Evolutionary conservation across 2,113 vertebrate genomes (phyloP).

Genomic region (Melanerpes formicivorus): DNA sequence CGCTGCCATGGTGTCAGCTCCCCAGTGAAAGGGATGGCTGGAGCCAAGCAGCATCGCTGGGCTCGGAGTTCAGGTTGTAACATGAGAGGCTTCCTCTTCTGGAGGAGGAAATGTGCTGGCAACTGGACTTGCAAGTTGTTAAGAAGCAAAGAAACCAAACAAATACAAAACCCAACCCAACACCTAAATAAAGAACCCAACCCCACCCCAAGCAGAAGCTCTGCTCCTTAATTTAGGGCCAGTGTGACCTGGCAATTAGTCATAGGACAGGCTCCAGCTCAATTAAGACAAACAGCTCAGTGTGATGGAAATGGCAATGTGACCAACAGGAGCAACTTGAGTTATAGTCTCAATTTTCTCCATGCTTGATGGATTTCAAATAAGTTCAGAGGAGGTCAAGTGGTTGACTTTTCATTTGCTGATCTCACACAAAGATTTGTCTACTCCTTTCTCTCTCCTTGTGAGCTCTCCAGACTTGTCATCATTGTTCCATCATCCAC

Average conservation of each 20-base stretch:
- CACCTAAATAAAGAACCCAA: not conserved
- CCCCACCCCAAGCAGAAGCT: no score
- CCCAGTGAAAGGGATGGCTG: no score
- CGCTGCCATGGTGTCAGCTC: no score
- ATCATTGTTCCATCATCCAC: not conserved
- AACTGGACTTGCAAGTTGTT: no score
- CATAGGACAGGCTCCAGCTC: constrained; percentile 46
- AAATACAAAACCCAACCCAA: no score
- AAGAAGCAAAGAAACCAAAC: no score
- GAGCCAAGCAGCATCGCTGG: no score
- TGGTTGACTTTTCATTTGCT: constrained; percentile 68
- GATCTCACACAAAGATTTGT: constrained; percentile 62
- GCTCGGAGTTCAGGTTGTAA: no score
- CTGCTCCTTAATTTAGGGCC: constrained; percentile 55
- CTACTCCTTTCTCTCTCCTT: constrained; percentile 31
- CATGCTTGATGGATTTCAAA: constrained; percentile 69
- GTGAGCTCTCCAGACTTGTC: not conserved
- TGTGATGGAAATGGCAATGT: constrained; percentile 69
- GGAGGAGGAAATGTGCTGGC: no score
- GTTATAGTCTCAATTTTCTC: constrained; percentile 79
- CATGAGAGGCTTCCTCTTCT: no score
- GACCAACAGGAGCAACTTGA: constrained; percentile 69
- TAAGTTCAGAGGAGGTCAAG: constrained; percentile 78
- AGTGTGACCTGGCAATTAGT: constrained; percentile 69
- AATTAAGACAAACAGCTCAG: constrained; percentile 64